phyloP scores from a whole-genome alignment of 2,113 vertebrate species.

The Ginglymostoma cirratum region DNA sequence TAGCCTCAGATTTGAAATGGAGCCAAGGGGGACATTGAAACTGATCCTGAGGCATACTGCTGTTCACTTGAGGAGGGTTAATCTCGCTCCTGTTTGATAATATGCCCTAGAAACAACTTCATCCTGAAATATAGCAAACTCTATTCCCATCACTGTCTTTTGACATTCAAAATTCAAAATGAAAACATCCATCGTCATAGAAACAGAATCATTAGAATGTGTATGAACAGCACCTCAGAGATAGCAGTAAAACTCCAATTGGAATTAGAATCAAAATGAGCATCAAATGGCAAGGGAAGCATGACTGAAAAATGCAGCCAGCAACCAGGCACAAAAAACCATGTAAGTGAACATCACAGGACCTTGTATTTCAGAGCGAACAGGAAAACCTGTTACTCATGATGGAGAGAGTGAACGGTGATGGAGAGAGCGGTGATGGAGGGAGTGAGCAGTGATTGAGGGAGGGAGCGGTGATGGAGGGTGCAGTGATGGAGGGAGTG shows the following conservation, averaged over 20 bases:
- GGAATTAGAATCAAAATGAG: constrained; percentile 48
- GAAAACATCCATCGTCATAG: constrained; percentile 53
- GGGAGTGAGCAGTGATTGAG: too few species aligned
- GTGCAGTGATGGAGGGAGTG: too few species aligned
- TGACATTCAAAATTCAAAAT: constrained; percentile 42
- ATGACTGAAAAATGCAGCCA: neutral
- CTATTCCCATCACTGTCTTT: constrained; percentile 34
- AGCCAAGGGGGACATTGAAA: constrained; percentile 64
- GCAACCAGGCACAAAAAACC: neutral
- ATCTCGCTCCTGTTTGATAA: constrained; percentile 43
- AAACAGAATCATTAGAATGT: constrained; percentile 50
- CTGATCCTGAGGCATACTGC: constrained; percentile 64
- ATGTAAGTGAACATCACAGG: neutral
- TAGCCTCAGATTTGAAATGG: constrained; percentile 57
- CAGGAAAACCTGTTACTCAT: neutral
- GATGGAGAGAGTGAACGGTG: too few species aligned
- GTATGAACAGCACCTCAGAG: constrained; percentile 51
- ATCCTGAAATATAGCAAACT: neutral
- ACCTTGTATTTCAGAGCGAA: neutral
- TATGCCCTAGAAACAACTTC: neutral
- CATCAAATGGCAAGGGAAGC: neutral
- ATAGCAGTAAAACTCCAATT: constrained; percentile 59
- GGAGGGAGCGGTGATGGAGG: too few species aligned
- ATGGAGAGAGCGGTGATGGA: too few species aligned
- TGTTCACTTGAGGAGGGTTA: constrained; percentile 59